Evolutionary conservation across 2,797 vertebrate genomes (phyloP).

Genomic region (Myotis pilosus): DNA sequence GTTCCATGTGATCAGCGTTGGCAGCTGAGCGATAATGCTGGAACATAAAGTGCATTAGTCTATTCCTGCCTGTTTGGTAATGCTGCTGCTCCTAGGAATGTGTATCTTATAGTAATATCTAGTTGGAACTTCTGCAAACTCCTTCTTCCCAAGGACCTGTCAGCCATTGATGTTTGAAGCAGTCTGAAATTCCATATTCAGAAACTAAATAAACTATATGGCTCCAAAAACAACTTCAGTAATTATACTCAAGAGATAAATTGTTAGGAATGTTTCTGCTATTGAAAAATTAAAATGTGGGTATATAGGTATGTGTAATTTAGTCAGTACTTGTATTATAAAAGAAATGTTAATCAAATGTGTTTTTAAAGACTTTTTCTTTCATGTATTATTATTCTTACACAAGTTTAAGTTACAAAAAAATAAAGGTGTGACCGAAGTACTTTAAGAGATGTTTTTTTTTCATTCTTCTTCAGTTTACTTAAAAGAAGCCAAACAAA

Average conservation of each 20-base stretch:
- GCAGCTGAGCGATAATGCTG: neutral
- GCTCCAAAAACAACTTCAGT: neutral
- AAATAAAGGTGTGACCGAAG: neutral
- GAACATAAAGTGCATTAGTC: neutral
- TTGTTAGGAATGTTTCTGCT: neutral
- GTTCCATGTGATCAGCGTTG: slow-evolving; percentile 26
- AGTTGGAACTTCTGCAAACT: neutral
- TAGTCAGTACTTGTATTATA: neutral
- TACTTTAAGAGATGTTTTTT: neutral
- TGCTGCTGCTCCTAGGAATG: neutral
- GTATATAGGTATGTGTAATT: neutral
- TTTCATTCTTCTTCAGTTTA: neutral
- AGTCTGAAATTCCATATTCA: slow-evolving; percentile 34
- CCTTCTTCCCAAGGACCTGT: neutral
- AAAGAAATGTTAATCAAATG: neutral
- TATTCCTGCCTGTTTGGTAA: neutral
- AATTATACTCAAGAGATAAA: neutral
- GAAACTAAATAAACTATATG: neutral
- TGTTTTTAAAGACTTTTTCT: neutral
- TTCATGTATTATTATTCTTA: neutral
- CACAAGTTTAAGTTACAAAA: slow-evolving; percentile 21
- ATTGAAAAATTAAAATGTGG: neutral
- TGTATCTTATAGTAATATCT: slow-evolving; percentile 20
- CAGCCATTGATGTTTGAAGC: neutral
- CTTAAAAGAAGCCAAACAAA: neutral